Evolutionary conservation across 2,113 vertebrate genomes (phyloP), one percentile per base, ranked within the genome.

Genomic region (Pandion haliaetus): DNA sequence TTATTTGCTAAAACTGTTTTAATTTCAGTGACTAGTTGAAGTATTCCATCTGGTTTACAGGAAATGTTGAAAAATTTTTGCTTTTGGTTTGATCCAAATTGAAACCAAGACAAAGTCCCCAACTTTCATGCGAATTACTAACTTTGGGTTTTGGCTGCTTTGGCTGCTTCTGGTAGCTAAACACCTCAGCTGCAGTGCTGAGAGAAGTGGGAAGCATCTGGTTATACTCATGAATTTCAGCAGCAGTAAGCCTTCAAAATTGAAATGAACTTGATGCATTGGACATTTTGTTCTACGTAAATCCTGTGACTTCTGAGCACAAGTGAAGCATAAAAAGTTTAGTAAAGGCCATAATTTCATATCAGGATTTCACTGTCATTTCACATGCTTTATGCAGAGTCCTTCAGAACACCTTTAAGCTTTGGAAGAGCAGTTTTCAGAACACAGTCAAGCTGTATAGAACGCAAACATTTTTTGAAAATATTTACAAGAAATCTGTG

Each of bases 321-420:
- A 25, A 90, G 18, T 50, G 73, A 92, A 95, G 32, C 50, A 71
- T 66, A 76, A 76, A 69, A 95, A 42, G 8, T 31, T 94, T 82
- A 91, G 52, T 52, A 26, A 57, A 78, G 28, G 32, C 67, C n/a
- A 24, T 86, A 82, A 91, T 82, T 95, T 93, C 62, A 73, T 83
- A 57, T 65, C 19, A 47, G 54, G n/a, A 7, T 92, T 84, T 77
- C 29, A 52, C 18, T 80, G 59, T 73, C 45, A 52, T 79, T 83
- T 72, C 63, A 59, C 19, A 38, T 16, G 10, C 4, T 82, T 84
- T 79, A 49, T 54, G 67, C 0, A 3, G 21, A 78, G 78, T 90
- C 66, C 26, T 91, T 96, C 82, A 90, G 59, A 95, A 31, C 9
- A 90, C 36, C 58, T 96, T 96, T 91, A 77, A 81, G 55, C 7